These are phyloP conservation scores for Anas flavirostris DNA, from an alignment of 2,797 vertebrate genomes.

Conservation along the genomic window DNA sequence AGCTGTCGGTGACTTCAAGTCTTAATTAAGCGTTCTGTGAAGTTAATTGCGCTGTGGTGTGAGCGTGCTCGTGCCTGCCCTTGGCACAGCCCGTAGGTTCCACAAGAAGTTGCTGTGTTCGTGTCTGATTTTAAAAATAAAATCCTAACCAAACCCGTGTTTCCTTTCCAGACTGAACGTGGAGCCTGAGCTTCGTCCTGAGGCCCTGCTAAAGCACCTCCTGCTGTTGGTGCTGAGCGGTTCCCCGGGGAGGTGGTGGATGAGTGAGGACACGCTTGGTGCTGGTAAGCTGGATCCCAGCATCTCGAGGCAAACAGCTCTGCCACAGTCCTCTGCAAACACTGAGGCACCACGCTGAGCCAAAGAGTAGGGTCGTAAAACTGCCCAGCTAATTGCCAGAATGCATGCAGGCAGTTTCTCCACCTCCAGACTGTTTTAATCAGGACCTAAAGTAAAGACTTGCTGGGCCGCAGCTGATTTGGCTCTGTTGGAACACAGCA, in stretches of 20 bases:
- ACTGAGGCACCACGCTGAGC: fast-evolving
- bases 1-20: background rate
- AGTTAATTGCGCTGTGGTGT: fast-evolving
- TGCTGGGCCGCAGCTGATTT: background rate
- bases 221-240: background rate
- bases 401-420: background rate
- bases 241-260: background rate
- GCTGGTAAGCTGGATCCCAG: background rate
- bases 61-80: background rate
- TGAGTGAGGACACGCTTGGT: background rate
- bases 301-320: background rate
- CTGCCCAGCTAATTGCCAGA: background rate
- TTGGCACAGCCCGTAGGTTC: background rate
- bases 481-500: background rate
- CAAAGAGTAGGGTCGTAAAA: background rate
- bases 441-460: background rate
- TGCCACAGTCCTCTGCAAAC: background rate
- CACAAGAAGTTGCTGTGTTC: background rate
- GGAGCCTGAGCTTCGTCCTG: background rate
- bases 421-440: background rate
- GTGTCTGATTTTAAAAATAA: background rate
- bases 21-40: background rate
- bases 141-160: background rate
- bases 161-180: background rate
- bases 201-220: background rate